Evolutionary conservation across 1,140 invertebrate genomes (phyloP), one percentile per base, ranked within the genome.

Genomic region (Drosophila miranda): DNA sequence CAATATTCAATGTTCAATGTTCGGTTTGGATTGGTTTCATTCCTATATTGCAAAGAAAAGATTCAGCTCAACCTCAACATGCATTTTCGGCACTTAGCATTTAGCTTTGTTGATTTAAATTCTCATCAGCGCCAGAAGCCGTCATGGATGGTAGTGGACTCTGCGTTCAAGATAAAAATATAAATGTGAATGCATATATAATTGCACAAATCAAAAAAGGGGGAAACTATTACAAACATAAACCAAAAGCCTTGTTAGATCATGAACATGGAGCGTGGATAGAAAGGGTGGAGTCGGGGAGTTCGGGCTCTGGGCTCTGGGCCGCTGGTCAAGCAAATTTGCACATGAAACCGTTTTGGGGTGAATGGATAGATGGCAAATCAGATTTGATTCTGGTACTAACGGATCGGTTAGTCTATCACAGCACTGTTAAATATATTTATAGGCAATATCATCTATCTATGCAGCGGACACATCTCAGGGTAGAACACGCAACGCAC

Each of bases 61-160:
- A 49, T 72, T 76, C 57, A 66, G 75, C 77, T 76, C 66, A 84
- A 78, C 74, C 77, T 76, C 59, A 84, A 78, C 74, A 82, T 87
- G 80, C 75, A 78, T 68, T 71, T 75, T 64, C 66, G 67, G 77
- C 68, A 80, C 89, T 90, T 90, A 89, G 78, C 84, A 78, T 90
- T 90, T 90, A 90, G 78, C 84, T 89, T 77, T 91, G 90, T 83
- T 91, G 88, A 89, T 91, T 91, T 76, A 91, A 89, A 90, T 91
- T 91, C 89, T 91, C 90, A 91, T 91, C 90, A 87, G 90, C 90
- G 86, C 90, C 90, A 82, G 90, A 90, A 78, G 90, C 89, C 86
- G 89, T 90, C 89, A 90, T 90, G 75, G 89, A 90, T 89, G 90
- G 90, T 89, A 78, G 83, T 78, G 90, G 90, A 89, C 90, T 91